phyloP scores from a whole-genome alignment of 2,797 vertebrate genomes.

The Acipenser oxyrinchus region DNA sequence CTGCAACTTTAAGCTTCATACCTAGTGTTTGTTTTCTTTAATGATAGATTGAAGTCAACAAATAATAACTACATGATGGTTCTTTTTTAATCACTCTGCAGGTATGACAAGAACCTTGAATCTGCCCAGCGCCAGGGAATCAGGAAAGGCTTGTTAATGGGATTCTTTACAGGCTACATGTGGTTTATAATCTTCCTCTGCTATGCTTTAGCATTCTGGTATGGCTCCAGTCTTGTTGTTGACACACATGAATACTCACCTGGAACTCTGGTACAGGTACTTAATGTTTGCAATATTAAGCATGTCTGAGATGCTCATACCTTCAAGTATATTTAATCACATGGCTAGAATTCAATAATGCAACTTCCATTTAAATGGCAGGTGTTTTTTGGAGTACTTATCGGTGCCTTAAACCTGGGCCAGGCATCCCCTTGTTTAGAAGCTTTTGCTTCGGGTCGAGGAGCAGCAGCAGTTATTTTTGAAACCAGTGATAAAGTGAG shows the following conservation, averaged over 20 bases:
- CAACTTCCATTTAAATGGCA: constrained; percentile 32
- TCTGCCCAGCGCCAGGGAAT: constrained; percentile 90
- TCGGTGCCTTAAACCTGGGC: constrained; percentile 87
- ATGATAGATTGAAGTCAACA: too few relatives aligned
- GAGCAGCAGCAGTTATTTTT: constrained; percentile 83
- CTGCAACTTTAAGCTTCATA: too few relatives aligned
- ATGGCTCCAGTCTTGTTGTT: constrained; percentile 84
- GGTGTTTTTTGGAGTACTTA: constrained; percentile 89
- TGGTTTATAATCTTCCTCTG: constrained; percentile 92
- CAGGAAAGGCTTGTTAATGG: constrained; percentile 90
- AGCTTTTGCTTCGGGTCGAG: constrained; percentile 86
- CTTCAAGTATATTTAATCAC: too few relatives aligned
- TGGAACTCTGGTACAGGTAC: constrained; percentile 87
- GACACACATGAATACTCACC: constrained; percentile 79
- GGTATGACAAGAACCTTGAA: constrained; percentile 86
- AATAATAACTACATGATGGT: too few relatives aligned
- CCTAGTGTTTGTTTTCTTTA: too few relatives aligned
- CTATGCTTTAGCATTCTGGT: constrained; percentile 94
- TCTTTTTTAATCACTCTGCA: constrained; percentile 38
- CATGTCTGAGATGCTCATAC: too few relatives aligned
- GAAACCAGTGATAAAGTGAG: constrained; percentile 88
- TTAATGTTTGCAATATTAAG: background rate
- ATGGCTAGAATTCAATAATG: too few relatives aligned
- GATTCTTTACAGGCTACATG: constrained; percentile 88
- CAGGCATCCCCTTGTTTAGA: constrained; percentile 88